phyloP scores from a whole-genome alignment of 2,888 invertebrate genomes.

The Leptura quadrifasciata region DNA sequence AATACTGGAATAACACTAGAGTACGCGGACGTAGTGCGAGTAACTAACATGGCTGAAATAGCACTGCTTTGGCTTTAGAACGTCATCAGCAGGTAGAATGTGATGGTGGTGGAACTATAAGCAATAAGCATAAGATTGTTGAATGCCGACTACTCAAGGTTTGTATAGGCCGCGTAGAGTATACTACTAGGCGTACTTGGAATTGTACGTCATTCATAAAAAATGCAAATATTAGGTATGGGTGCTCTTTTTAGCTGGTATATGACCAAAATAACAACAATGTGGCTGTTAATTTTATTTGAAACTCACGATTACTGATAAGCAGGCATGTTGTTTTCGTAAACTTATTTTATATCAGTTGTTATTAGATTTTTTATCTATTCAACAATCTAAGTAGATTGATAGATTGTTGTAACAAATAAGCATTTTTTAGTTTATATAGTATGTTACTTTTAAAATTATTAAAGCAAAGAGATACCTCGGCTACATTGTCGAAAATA shows the following conservation, averaged over 20 bases:
- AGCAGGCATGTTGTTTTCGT: not conserved
- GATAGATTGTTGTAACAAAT: no score
- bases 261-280: not conserved
- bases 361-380: no score
- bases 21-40: constrained; percentile 30
- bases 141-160: constrained; percentile 25
- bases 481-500: no score
- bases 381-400: no score
- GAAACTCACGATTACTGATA: not conserved
- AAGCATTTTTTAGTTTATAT: no score
- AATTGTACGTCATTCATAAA: constrained; percentile 29
- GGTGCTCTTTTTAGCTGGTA: not conserved
- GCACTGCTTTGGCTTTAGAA: constrained; percentile 57
- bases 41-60: constrained; percentile 61
- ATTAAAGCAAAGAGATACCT: no score
- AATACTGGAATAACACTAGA: not conserved
- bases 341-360: not conserved
- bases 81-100: constrained; percentile 60
- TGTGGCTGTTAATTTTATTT: not conserved
- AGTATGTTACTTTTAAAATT: no score
- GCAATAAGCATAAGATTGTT: constrained; percentile 29
- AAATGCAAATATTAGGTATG: constrained; percentile 26
- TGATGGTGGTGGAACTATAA: constrained; percentile 47
- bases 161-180: not conserved
- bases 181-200: constrained; percentile 30